Base-by-base conservation (phyloP, 2,888 invertebrate genomes). In the Erannis defoliaria region DNA sequence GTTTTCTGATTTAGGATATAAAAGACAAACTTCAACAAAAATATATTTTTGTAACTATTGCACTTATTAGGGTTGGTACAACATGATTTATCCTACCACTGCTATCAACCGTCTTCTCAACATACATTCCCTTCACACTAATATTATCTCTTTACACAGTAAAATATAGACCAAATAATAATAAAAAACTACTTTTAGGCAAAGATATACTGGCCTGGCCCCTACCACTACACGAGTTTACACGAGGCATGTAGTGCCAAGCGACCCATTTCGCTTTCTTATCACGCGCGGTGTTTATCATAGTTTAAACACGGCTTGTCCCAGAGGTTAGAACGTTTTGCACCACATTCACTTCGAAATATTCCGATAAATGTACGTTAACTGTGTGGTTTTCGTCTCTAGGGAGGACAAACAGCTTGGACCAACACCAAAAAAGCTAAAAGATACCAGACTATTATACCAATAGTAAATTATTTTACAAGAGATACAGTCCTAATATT, bases 281-380 rank as follows among this genome's bases (percentile, higher is more conserved):
- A 66, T 68, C 68, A 62, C 62, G 45, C 35, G 37, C 61, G 38
- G 62, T 53, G 33, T 57, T 63, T 69, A 66, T 66, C 64, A 61
- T 55, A 49, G 62, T 56, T 55, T 59, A 59, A 66, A 65, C 56
- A 65, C 48, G 62, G 56, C 57, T 51, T 54, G 57, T 61, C 64
- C 62, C 56, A 54, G 46, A 68, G 63, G 61, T 56, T 66, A 57
- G 49, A 49, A 29, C 40, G 37, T 58, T 61, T 63, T 58, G 50
- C 37, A 62, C 60, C 55, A 37, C 45, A 56, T 55, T 38, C 16
- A 40, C 49, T 56, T 64, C 26, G 23, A 33, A 60, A 62, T 62
- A 57, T 29, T 38, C 38, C 56, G 56, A 67, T 56, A 55, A 60
- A 55, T 46, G 46, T 54, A 19, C 18, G 35, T 35, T 16, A 14